These are phyloP conservation scores for Rhabdomys pumilio DNA, from an alignment of 2,797 vertebrate species.

Conservation along the genomic window DNA sequence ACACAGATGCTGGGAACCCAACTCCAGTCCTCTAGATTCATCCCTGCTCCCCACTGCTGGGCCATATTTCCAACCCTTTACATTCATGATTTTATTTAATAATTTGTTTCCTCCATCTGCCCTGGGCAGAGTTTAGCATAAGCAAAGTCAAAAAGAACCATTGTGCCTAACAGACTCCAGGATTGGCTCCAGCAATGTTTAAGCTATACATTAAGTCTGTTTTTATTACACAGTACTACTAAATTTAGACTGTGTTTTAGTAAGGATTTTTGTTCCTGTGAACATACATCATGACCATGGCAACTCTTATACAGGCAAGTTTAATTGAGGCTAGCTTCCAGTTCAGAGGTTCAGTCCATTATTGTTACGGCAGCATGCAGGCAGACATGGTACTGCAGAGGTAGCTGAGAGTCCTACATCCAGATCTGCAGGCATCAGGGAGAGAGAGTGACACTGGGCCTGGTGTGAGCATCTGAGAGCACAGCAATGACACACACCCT, in stretches of 20 bases:
- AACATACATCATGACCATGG: neutral
- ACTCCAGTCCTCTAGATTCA: neutral
- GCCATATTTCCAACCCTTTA: neutral
- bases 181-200: neutral
- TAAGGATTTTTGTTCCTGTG: no score
- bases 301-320: neutral
- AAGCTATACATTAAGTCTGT: constrained; percentile 46
- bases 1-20: neutral
- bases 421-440: neutral
- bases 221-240: constrained; percentile 31
- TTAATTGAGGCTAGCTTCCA: neutral
- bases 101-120: neutral
- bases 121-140: constrained; percentile 46
- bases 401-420: neutral
- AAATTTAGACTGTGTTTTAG: constrained; percentile 12
- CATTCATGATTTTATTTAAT: constrained; percentile 70
- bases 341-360: neutral
- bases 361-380: neutral
- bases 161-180: constrained; percentile 51
- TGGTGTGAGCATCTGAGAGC: neutral
- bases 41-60: no score
- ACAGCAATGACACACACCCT: neutral
- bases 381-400: neutral
- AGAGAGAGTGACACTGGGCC: neutral
- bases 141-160: constrained; percentile 46